Evolutionary conservation across 2,113 vertebrate species (phyloP), one percentile per base, ranked within the genome.

Genomic region (Pangasianodon gigas): DNA sequence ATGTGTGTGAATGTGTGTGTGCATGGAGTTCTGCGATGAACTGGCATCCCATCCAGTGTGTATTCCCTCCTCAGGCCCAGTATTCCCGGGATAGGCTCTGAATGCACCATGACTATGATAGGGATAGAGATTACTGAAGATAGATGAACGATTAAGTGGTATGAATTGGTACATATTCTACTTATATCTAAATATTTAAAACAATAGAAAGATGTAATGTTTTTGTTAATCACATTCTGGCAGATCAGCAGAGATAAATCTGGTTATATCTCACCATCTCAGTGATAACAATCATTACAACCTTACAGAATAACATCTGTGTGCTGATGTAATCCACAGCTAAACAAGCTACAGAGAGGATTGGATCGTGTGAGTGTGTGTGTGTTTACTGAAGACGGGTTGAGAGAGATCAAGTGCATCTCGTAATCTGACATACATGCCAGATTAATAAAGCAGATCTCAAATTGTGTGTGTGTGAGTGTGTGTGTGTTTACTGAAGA

Each of bases 401-500:
- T 88, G 86, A 87, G 81, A 41, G 60, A 65, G 62, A 86, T 84
- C 75, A 85, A 80, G 62, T 90, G 82, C 44, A 29, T 83, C 51
- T 85, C 83, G 48, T 87, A 85, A 95, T 94, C 89, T 93, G 93
- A 94, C 62, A 94, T 93, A 94, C 93, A 95, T 93, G 93, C 94
- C 94, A 94, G 94, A 95, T 95, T 95, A 95, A 95, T 95, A 95
- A 94, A 93, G 94, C 91, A 91, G 93, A 93, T 91, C 89, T 84
- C 29, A 32, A 54, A 32, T 84, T 89, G 89, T 84, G 91, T 94
- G 91, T 92, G 87, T 84, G 79, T 91, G 77, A 87, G 77, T 62
- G 32, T 89, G 54, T 65, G 24, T 52, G 11, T 52, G 44, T 79
- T 71, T 58, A 82, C 37, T 91, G 89, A 32, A 85, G 90, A 85